A percentile compares a stretch with the other conserved stretches of the same genome.
Conservation (phyloP, 2,113 vertebrate genomes). For the Coregonus clupeaformis region DNA sequence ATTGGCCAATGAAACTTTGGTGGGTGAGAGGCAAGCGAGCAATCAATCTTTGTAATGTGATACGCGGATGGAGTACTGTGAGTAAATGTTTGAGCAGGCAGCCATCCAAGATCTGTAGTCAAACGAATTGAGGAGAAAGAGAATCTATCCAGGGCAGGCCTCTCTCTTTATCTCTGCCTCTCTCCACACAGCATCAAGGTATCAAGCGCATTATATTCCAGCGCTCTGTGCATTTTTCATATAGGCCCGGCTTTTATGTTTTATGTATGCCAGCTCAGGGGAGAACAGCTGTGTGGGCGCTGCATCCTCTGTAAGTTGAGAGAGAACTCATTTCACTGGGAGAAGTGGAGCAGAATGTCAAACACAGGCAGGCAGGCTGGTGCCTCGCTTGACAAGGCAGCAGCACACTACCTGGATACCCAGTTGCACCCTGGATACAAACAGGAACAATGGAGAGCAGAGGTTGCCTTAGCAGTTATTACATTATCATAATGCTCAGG, state of each 20-base stretch:
- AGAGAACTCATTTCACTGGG: slow-evolving; percentile 71
- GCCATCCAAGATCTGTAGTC: slow-evolving; percentile 71
- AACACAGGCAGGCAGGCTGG: slow-evolving; percentile 31
- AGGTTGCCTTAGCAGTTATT: slow-evolving; percentile 55
- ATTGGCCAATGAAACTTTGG: slow-evolving; percentile 72
- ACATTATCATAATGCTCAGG: slow-evolving; percentile 68
- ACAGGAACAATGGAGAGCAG: slow-evolving; percentile 57
- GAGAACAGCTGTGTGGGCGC: slow-evolving; percentile 77
- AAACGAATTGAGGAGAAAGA: slow-evolving; percentile 69
- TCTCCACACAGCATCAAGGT: slow-evolving; percentile 69
- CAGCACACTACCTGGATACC: slow-evolving; percentile 48
- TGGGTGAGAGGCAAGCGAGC: slow-evolving; percentile 73
- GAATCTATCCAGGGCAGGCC: slow-evolving; percentile 71
- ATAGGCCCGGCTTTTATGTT: slow-evolving; percentile 78
- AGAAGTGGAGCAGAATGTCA: slow-evolving; percentile 72
- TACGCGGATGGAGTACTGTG: slow-evolving; percentile 68
- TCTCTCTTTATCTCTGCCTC: slow-evolving; percentile 64
- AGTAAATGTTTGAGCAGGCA: slow-evolving; percentile 78
- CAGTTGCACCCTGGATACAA: slow-evolving; percentile 39
- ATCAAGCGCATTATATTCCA: slow-evolving; percentile 76
- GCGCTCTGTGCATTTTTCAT: slow-evolving; percentile 80
- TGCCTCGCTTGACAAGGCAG: not conserved
- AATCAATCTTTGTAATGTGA: slow-evolving; percentile 79
- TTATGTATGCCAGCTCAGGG: slow-evolving; percentile 75
- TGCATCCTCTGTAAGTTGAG: slow-evolving; percentile 68